phyloP scores from a whole-genome alignment of 2,797 vertebrate genomes.

The Hirundo rustica region DNA sequence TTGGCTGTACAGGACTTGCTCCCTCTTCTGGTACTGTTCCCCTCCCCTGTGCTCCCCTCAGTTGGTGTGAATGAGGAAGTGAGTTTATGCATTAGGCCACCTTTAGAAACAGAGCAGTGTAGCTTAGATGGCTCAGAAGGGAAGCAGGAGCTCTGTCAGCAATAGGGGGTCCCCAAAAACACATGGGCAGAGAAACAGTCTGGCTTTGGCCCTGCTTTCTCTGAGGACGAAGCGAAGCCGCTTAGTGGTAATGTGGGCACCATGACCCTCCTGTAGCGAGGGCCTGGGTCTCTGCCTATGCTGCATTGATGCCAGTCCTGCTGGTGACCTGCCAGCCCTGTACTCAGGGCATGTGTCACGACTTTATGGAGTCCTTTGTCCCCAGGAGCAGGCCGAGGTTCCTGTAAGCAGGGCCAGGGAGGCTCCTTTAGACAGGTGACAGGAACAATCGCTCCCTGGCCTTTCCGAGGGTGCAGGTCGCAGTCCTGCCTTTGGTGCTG shows the following conservation, averaged over 20 bases:
- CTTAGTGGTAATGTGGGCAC: not conserved
- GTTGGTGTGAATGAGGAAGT: not conserved
- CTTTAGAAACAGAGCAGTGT: too few species aligned
- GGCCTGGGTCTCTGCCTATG: not conserved
- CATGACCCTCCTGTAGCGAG: rapidly evolving
- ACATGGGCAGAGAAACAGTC: not conserved
- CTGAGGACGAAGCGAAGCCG: rapidly evolving
- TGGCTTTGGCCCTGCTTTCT: not conserved
- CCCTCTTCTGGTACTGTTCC: not conserved
- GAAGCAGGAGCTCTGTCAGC: not conserved
- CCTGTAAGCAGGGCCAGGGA: not conserved
- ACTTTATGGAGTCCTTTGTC: not conserved
- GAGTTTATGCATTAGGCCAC: not conserved
- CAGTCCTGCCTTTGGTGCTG: not conserved
- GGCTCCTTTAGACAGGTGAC: not conserved
- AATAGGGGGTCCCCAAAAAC: not conserved
- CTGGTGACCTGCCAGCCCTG: too few species aligned
- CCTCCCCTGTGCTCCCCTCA: not conserved
- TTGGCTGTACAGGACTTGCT: not conserved
- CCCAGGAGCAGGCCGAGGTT: too few species aligned
- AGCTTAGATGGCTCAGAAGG: not conserved
- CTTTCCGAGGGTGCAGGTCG: rapidly evolving
- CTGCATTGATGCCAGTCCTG: not conserved
- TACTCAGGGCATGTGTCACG: not conserved
- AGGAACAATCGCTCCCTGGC: not conserved